Evolutionary conservation across 1,140 invertebrate species (phyloP), one percentile per base, ranked within the genome.

Genomic region (Drosophila saltans): DNA sequence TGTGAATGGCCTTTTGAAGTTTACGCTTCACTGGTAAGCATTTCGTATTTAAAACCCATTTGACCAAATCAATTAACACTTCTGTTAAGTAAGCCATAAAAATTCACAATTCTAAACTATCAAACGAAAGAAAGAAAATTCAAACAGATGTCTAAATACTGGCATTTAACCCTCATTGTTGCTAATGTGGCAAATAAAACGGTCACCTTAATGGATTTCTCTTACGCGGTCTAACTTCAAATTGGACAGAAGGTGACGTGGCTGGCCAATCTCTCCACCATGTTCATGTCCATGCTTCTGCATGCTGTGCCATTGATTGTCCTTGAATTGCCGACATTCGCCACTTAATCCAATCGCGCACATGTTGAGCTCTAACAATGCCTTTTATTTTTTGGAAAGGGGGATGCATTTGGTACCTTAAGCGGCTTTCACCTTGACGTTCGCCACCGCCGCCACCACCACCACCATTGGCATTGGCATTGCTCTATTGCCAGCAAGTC

Each of bases 261-360:
- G 28, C 16, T 40, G 41, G 24, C 43, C 56, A 62, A 41, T 62
- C 68, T 63, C 45, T 39, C 56, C 30, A 16, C 16, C 16, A 16
- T 16, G 16, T 16, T 16, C 16, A 21, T 52, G 45, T 52, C 45
- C 45, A 52, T 26, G 26, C 67, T 66, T 43, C 26, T 36, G 61
- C 68, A 41, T 79, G 90, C 90, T 91, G 90, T 69, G 85, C 80
- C 70, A 78, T 81, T 86, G 89, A 91, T 91, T 91, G 90, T 90
- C 83, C 84, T 88, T 78, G 74, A 80, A 88, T 78, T 66, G 75
- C 55, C 70, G 70, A 28, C 70, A 69, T 28, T 80, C 64, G 84
- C 80, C 90, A 91, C 90, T 91, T 91, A 91, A 91, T 90, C 90
- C 90, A 91, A 91, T 91, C 78, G 85, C 84, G 78, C 84, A 88